Evolutionary conservation across 2,797 vertebrate genomes (phyloP), one percentile per base, ranked within the genome.

Genomic region (Acrossocheilus wenchowensis): DNA sequence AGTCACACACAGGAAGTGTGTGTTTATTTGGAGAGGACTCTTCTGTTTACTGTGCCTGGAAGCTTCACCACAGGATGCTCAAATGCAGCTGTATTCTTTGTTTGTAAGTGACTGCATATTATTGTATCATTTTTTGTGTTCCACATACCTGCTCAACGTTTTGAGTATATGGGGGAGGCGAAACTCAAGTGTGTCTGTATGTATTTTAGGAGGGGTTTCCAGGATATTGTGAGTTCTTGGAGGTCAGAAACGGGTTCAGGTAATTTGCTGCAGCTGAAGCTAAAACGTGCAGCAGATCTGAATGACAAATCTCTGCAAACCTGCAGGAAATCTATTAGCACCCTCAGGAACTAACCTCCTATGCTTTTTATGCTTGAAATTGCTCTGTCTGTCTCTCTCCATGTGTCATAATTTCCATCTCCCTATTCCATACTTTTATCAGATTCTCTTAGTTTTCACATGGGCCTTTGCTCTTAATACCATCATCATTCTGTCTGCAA

Each of bases 1-100:
- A 91, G 88, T 88, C 73, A 54, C 66, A 87, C 92, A 94, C 94
- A 95, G 94, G 94, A 95, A 95, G 89, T 89, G 87, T 88, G 91
- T 95, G 93, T 95, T 95, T 95, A 92, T 95, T 95, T 95, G 92
- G 91, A 92, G 88, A 87, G 83, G 88, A 89, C 91, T 93, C 89
- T 89, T 90, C 89, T 95, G 95, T 95, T 95, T 94, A 95, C 93
- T 91, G 89, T 81, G 74, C 90, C 88, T 69, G 78, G 83, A 88
- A 85, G 87, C 72, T 86, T 84, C 78, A 83, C 86, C 36, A 12
- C 75, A 83, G 78, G 79, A 80, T 36, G 60, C 71, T 80, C 79
- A 36, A 84, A 87, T 80, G 52, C 81, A 87, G 82, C 84, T 86
- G 62, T 45, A 52, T 39, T 15, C 50, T 66, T 80, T 86, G 45